A percentile compares a stretch with the other conserved stretches of the same genome.
These are phyloP conservation scores for Trichomalopsis sarcophagae DNA, from an alignment of 1,140 invertebrate species.

Conservation along the genomic window DNA sequence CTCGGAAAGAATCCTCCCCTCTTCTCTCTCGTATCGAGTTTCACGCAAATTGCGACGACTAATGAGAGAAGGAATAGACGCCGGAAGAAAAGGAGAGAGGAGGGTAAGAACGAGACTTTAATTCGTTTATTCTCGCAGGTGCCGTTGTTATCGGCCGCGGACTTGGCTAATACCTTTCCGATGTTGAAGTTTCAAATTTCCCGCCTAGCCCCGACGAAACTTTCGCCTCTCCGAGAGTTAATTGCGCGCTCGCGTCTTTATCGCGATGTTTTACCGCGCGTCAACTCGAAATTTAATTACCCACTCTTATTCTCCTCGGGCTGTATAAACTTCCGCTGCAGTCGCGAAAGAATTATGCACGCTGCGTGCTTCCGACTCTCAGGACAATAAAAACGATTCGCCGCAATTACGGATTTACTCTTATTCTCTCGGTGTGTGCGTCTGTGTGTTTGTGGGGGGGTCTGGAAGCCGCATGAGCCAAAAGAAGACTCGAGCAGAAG, in stretches of 20 bases:
- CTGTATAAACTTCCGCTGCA: background rate
- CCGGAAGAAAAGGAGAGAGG: background rate
- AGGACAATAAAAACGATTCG: slow-evolving; percentile 28
- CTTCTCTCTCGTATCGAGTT: slow-evolving; percentile 16
- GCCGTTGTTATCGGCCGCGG: slow-evolving; percentile 25
- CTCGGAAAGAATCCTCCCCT: slow-evolving; percentile 14
- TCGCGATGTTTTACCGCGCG: background rate
- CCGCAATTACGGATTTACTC: slow-evolving; percentile 31
- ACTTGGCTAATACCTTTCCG: slow-evolving; percentile 38
- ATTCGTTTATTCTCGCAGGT: slow-evolving; percentile 45
- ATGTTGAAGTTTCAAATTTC: slow-evolving; percentile 41
- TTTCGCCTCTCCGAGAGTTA: background rate
- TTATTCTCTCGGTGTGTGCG: background rate
- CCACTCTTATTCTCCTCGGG: background rate
- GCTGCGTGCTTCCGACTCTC: background rate
- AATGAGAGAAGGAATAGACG: slow-evolving; percentile 41
- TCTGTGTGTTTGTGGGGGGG: background rate
- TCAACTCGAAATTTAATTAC: slow-evolving; percentile 36
- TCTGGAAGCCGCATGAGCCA: background rate
- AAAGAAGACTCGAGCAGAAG: background rate
- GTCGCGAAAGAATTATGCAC: background rate
- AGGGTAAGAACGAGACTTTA: slow-evolving; percentile 33
- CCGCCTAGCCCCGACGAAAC: background rate
- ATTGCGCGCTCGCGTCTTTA: slow-evolving; percentile 24
- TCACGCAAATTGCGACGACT: slow-evolving; percentile 44